A percentile compares a stretch with the other conserved stretches of the same genome.
phyloP scores from a whole-genome alignment of 2,888 invertebrate species.

The Orthosia cruda region DNA sequence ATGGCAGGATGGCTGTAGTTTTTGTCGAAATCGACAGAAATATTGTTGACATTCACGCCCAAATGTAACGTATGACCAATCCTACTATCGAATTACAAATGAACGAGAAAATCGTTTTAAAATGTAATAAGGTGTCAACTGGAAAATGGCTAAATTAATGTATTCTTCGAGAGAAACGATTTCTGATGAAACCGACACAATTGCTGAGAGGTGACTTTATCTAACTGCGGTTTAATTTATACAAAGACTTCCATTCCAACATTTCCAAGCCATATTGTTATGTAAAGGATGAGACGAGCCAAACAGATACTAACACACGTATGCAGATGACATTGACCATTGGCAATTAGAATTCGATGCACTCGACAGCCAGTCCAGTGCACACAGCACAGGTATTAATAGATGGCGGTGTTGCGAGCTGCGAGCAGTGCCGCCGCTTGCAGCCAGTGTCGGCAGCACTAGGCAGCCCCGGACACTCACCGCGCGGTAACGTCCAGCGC shows the following conservation, averaged over 20 bases:
- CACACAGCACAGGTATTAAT: slow-evolving; percentile 19
- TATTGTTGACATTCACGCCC: slow-evolving; percentile 3
- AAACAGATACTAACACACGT: slow-evolving; percentile 16
- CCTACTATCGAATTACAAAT: slow-evolving; percentile 18
- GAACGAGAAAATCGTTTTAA: slow-evolving; percentile 9
- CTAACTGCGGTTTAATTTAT: slow-evolving; percentile 8
- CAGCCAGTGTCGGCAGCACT: too few relatives aligned
- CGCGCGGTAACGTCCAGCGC: slow-evolving; percentile 11
- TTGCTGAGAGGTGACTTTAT: not conserved
- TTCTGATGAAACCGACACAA: not conserved
- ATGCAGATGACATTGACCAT: slow-evolving; percentile 13
- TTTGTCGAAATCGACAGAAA: slow-evolving; percentile 9
- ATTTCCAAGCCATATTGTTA: slow-evolving; percentile 1
- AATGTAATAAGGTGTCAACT: slow-evolving; percentile 1
- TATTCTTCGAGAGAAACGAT: not conserved
- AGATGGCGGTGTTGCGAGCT: slow-evolving; percentile 12
- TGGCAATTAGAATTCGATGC: slow-evolving; percentile 33
- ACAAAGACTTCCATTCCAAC: slow-evolving; percentile 13
- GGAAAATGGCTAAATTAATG: not conserved
- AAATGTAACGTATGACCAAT: not conserved
- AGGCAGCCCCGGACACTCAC: not conserved
- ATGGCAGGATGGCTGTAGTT: slow-evolving; percentile 2
- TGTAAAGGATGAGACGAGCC: slow-evolving; percentile 9
- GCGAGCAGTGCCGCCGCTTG: too few relatives aligned
- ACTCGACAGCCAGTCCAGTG: slow-evolving; percentile 27